phyloP scores from a whole-genome alignment of 2,888 invertebrate species.

The Dioctria rufipes region DNA sequence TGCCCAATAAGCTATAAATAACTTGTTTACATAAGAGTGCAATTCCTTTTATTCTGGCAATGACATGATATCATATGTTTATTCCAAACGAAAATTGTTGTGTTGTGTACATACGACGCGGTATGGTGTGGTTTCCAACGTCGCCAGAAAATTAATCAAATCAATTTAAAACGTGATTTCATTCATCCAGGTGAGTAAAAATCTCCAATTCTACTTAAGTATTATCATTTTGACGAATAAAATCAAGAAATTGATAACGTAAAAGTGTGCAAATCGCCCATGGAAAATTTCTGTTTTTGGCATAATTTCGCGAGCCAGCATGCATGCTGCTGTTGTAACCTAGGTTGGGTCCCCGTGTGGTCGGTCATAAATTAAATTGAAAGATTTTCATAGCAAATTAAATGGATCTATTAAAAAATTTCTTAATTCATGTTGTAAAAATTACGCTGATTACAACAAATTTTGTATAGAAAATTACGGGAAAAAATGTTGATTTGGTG shows the following conservation, averaged over 20 bases:
- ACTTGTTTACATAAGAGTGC: constrained; percentile 45
- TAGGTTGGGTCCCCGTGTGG: constrained; percentile 24
- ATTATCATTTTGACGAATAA: neutral
- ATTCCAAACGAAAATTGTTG: constrained; percentile 45
- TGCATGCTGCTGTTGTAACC: constrained; percentile 44
- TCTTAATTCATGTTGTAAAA: no score
- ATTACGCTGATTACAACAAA: no score
- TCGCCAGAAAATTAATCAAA: constrained; percentile 42
- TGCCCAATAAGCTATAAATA: neutral
- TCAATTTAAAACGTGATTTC: constrained; percentile 43
- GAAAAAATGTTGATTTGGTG: neutral
- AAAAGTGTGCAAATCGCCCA: constrained; percentile 1
- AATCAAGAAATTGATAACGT: neutral
- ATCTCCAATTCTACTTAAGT: neutral
- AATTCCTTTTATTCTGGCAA: constrained; percentile 6
- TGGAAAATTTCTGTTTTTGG: constrained; percentile 45
- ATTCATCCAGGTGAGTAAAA: constrained; percentile 19
- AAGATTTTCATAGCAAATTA: neutral
- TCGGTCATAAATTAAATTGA: neutral
- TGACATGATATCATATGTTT: constrained; percentile 40
- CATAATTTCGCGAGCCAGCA: constrained; percentile 34
- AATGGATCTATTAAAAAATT: no score
- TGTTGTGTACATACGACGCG: constrained; percentile 53
- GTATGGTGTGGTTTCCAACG: constrained; percentile 48
- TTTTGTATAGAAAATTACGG: no score